These are phyloP conservation scores for Atopsyche davidsoni DNA, from an alignment of 1,140 invertebrate species.

Conservation along the genomic window DNA sequence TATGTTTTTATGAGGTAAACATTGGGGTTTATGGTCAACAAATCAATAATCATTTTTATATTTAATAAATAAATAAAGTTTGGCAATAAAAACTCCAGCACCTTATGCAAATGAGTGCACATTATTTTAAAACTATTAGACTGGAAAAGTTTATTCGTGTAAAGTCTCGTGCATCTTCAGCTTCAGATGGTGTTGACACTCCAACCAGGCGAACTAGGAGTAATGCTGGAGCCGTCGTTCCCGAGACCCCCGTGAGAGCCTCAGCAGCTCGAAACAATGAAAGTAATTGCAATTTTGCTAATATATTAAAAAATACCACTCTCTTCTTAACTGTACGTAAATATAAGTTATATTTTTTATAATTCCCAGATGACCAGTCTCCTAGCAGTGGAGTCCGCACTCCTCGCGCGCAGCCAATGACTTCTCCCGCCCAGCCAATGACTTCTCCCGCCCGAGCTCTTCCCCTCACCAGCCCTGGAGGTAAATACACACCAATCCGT, in stretches of 20 bases:
- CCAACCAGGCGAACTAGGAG: constrained; percentile 14
- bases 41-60: too few species aligned
- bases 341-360: neutral
- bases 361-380: constrained; percentile 17
- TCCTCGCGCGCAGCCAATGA: neutral
- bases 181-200: constrained; percentile 17
- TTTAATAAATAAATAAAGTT: too few species aligned
- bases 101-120: too few species aligned
- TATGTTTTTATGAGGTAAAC: too few species aligned
- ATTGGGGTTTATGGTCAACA: too few species aligned
- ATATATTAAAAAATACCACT: neutral
- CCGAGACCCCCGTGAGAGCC: constrained; percentile 15
- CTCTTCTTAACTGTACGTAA: too few species aligned
- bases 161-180: too few species aligned
- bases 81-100: too few species aligned
- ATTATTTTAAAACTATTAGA: too few species aligned
- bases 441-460: constrained; percentile 18
- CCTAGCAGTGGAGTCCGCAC: too few species aligned
- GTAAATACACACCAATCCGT: constrained; percentile 7
- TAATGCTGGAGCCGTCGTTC: constrained; percentile 9
- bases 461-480: constrained; percentile 13
- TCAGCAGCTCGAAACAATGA: constrained; percentile 2
- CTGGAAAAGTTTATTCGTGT: too few species aligned
- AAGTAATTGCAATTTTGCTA: neutral
- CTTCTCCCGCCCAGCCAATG: constrained; percentile 18